phyloP scores from a whole-genome alignment of 2,888 invertebrate genomes.

The Hyposoter dolosus region DNA sequence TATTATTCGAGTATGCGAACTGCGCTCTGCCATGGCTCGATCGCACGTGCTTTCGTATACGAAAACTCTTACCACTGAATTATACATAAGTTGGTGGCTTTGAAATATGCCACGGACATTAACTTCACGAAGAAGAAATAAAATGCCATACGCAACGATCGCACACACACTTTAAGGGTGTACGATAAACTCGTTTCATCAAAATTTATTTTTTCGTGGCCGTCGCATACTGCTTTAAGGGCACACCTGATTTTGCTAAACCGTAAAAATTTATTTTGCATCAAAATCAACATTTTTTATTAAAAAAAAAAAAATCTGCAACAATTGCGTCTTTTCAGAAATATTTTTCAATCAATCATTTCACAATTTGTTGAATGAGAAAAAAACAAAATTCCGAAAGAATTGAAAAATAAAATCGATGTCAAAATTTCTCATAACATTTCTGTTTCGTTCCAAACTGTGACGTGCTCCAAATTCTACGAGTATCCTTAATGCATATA shows the following conservation, averaged over 20 bases:
- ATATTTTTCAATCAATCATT: not conserved
- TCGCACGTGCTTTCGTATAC: constrained; percentile 77
- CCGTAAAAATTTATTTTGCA: not conserved
- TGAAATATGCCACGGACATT: constrained; percentile 81
- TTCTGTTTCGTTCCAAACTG: not conserved
- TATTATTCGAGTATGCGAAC: constrained; percentile 71
- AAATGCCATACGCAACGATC: constrained; percentile 41
- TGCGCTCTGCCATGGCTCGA: constrained; percentile 65
- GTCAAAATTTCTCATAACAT: not conserved
- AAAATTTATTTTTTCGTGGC: not conserved
- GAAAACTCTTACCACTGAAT: constrained; percentile 80
- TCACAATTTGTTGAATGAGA: not conserved
- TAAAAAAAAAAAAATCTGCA: not conserved
- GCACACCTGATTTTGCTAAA: not conserved
- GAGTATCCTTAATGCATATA: constrained; percentile 7
- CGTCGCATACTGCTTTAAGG: not conserved
- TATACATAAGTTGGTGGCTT: constrained; percentile 80
- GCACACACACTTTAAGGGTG: constrained; percentile 22
- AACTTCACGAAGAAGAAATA: constrained; percentile 67
- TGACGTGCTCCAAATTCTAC: constrained; percentile 14
- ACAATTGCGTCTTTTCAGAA: not conserved
- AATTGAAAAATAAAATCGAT: not conserved
- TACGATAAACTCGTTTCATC: not conserved
- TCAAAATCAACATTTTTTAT: not conserved
- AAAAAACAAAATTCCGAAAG: not conserved